Evolutionary conservation across 2,888 invertebrate species (phyloP).

Genomic region (Perdita meconis): DNA sequence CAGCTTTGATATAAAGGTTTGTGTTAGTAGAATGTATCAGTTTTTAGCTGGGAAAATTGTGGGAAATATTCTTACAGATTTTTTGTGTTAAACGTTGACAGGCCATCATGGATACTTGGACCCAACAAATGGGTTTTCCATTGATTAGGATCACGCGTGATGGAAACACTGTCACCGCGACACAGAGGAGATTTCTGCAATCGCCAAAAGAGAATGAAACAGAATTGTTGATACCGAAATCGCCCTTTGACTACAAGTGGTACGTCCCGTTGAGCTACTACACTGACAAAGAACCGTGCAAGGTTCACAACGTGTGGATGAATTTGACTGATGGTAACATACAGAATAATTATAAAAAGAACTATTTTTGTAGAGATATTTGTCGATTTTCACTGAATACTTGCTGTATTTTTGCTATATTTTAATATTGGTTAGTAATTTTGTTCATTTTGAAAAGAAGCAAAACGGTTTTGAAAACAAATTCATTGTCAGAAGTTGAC

Average conservation of each 20-base stretch:
- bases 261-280: slow-evolving; percentile 92
- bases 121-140: slow-evolving; percentile 93
- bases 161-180: slow-evolving; percentile 87
- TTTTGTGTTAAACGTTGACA: slow-evolving; percentile 73
- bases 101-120: slow-evolving; percentile 92
- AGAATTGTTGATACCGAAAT: slow-evolving; percentile 83
- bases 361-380: slow-evolving; percentile 27
- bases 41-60: too few relatives aligned
- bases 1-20: slow-evolving; percentile 87
- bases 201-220: slow-evolving; percentile 85
- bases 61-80: too few relatives aligned
- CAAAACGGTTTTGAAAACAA: too few relatives aligned
- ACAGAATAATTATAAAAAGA: slow-evolving; percentile 56
- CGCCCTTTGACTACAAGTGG: slow-evolving; percentile 89
- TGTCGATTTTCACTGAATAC: slow-evolving; percentile 19
- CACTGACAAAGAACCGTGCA: slow-evolving; percentile 87
- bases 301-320: slow-evolving; percentile 90
- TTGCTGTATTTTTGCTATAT: background rate
- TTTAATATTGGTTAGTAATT: slow-evolving; percentile 18
- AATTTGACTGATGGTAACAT: slow-evolving; percentile 90
- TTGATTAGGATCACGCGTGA: slow-evolving; percentile 88
- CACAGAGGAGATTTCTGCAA: slow-evolving; percentile 88
- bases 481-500: too few relatives aligned
- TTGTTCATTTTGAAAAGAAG: slow-evolving; percentile 11
- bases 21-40: slow-evolving; percentile 15